These are phyloP conservation scores for Lepisosteus osseus DNA, from an alignment of 2,113 vertebrate species.

Conservation along the genomic window DNA sequence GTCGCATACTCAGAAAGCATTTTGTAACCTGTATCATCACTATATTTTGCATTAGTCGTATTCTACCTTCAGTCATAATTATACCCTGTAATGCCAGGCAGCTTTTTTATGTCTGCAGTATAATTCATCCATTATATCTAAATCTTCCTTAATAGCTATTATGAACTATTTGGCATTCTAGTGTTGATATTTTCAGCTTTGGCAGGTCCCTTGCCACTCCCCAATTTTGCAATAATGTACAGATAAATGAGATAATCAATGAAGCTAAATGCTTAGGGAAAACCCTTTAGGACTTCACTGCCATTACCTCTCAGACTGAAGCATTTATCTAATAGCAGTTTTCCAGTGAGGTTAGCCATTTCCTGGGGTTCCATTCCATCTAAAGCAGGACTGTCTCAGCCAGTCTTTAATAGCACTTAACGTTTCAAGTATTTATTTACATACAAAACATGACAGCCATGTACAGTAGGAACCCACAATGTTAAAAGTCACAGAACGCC, in stretches of 20 bases:
- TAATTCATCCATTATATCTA: conserved; percentile 2
- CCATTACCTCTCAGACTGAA: conserved; percentile 10
- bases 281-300: conserved; percentile 3
- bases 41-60: neutral
- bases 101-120: neutral
- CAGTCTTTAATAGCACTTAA: neutral
- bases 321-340: conserved; percentile 11
- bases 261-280: conserved; percentile 9
- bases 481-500: too few species aligned
- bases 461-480: too few species aligned
- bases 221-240: conserved; percentile 2
- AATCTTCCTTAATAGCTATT: neutral
- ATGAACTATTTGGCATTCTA: neutral
- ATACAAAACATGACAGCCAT: too few species aligned
- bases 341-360: neutral
- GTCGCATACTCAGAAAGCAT: too few species aligned
- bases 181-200: conserved; percentile 4
- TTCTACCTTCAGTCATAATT: neutral
- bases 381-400: neutral
- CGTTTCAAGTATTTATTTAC: neutral
- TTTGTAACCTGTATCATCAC: too few species aligned
- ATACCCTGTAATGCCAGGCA: neutral
- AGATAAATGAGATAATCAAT: conserved; percentile 9
- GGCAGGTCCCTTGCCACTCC: neutral
- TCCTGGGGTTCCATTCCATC: neutral